phyloP scores from a whole-genome alignment of 2,113 vertebrate species.

The Eira barbara region DNA sequence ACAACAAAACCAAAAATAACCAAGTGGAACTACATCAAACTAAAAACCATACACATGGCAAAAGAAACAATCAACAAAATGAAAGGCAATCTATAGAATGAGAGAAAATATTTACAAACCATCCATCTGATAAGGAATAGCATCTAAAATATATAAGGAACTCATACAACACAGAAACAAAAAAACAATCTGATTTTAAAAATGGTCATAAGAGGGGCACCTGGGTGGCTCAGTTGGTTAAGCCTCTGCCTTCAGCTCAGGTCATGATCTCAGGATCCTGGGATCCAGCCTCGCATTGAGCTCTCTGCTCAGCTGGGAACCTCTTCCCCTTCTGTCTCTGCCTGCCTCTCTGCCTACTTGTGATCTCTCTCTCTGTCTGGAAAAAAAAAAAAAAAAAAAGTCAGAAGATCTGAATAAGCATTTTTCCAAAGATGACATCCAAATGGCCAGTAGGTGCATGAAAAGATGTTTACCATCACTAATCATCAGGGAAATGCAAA shows the following conservation, averaged over 20 bases:
- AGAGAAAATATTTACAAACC: neutral
- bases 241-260: no score
- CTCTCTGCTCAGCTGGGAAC: no score
- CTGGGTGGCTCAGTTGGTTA: no score
- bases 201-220: neutral
- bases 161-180: neutral
- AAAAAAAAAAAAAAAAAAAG: neutral
- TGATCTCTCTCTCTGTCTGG: no score
- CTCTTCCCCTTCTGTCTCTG: no score
- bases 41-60: neutral
- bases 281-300: no score
- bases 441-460: neutral
- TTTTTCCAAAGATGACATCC: neutral
- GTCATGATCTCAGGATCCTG: no score
- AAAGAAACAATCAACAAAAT: neutral
- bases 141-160: neutral
- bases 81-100: neutral
- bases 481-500: neutral
- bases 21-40: neutral
- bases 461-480: neutral
- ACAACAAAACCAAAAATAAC: neutral
- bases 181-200: neutral
- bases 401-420: neutral
- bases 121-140: neutral
- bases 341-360: no score